A percentile compares a stretch with the other conserved stretches of the same genome.
These are phyloP conservation scores for Fopius arisanus DNA, from an alignment of 1,140 invertebrate genomes.

Conservation along the genomic window DNA sequence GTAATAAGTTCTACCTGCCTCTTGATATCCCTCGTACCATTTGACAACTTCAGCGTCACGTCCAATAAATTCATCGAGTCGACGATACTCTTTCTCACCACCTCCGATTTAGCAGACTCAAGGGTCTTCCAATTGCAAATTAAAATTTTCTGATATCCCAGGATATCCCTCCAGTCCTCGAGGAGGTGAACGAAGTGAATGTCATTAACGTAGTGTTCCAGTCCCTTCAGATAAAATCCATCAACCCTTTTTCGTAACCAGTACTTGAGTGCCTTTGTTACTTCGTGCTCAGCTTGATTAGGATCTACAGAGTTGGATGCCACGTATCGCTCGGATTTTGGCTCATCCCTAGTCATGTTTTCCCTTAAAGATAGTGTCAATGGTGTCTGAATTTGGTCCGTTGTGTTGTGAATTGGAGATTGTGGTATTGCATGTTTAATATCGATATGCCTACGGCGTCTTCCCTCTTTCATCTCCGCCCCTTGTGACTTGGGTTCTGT, in stretches of 20 bases:
- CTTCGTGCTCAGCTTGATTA: constrained; percentile 43
- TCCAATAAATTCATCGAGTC: constrained; percentile 76
- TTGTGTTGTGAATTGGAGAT: not conserved
- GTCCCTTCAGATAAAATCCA: constrained; percentile 82
- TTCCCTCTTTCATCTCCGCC: not conserved
- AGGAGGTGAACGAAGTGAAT: constrained; percentile 62
- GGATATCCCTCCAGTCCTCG: constrained; percentile 71
- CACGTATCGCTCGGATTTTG: constrained; percentile 15
- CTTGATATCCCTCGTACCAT: constrained; percentile 68
- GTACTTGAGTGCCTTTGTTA: constrained; percentile 69
- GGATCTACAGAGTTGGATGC: constrained; percentile 30
- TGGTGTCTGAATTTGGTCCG: not conserved
- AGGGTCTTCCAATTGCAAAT: constrained; percentile 72
- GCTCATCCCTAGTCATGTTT: not conserved
- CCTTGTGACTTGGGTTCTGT: not conserved
- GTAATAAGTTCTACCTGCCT: constrained; percentile 67
- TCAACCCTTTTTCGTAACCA: constrained; percentile 76
- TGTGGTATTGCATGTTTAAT: not conserved
- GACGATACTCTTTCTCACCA: constrained; percentile 65
- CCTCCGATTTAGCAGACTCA: constrained; percentile 55
- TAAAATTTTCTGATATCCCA: constrained; percentile 70
- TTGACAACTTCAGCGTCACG: constrained; percentile 69
- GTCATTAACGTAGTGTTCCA: constrained; percentile 62
- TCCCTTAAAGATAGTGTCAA: not conserved
- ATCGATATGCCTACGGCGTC: not conserved